Conservation (phyloP, 2,113 vertebrate genomes). For the Chitala chitala region DNA sequence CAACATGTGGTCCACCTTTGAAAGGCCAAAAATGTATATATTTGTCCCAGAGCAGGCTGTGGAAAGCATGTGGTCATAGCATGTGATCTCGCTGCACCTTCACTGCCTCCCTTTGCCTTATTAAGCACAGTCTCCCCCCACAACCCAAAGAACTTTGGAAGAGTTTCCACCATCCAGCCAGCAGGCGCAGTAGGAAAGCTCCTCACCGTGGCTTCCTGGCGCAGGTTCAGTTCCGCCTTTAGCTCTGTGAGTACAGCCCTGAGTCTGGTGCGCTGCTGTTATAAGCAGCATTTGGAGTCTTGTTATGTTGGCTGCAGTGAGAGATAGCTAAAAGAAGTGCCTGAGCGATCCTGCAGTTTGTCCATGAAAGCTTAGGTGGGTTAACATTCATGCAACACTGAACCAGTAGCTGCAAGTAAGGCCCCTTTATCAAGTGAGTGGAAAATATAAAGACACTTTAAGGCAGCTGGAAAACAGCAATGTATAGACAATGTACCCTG, state of each 20-base stretch:
- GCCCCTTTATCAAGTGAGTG: neutral
- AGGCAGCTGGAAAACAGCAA: neutral
- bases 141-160: neutral
- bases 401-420: neutral
- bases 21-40: neutral
- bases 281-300: slow-evolving; percentile 13
- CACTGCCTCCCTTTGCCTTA: neutral
- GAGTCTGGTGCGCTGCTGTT: slow-evolving; percentile 7
- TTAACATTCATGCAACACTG: slow-evolving; percentile 10
- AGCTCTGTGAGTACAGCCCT: too few species aligned
- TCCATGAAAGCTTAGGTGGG: slow-evolving; percentile 2
- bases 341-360: neutral
- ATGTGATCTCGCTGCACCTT: neutral
- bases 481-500: neutral
- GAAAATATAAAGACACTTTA: neutral
- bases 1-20: neutral
- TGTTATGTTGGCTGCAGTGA: slow-evolving; percentile 10
- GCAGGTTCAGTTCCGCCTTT: neutral
- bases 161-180: neutral
- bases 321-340: neutral
- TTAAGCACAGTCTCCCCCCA: slow-evolving; percentile 11
- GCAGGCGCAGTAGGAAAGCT: neutral
- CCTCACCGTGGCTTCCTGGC: slow-evolving; percentile 11
- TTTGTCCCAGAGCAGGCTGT: neutral
- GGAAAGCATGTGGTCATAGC: neutral